Evolutionary conservation across 2,888 invertebrate species (phyloP), one percentile per base, ranked within the genome.

Genomic region (Caenorhabditis plicata): DNA sequence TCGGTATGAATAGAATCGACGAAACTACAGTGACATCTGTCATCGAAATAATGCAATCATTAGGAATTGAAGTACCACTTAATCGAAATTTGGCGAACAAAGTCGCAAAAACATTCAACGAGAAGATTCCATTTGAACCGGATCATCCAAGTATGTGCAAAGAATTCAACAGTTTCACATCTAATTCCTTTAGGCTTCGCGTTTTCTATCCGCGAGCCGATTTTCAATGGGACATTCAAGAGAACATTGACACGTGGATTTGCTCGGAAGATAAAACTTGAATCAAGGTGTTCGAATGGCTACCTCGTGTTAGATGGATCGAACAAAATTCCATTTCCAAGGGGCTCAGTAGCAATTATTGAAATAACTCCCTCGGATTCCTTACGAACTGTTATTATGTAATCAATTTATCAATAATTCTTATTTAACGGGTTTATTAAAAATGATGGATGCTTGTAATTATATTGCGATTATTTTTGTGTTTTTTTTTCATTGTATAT

Each of bases 171-270:
- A 20, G 22, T 4, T 38, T 2, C n/a, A 22, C 27, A n/a, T 25
- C n/a, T 15, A 9, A 46, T 29, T 22, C 45, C 69, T 68, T 49
- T 52, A 79, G 78, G 66, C 43, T 86, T 98, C 83, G 90, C 90
- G 54, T 98, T 92, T 82, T 90, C 91, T 0, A 88, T 98, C 38
- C 87, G 96, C 9, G 98, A 98, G 82, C 89, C 92, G 80, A 90
- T 95, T 41, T 88, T 89, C 51, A 90, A 90, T 60, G 90, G 90
- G 61, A 89, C 89, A 26, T 89, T 90, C 87, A 60, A 65, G 33
- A 85, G 87, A 68, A 89, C 90, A 7, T 44, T 61, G 7, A 64
- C 74, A 1, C 67, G 79, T 1, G 81, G 78, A 8, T 76, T 73
- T 41, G 75, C 77, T 17, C 36, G 58, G 19, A 71, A 70, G 41